Percentiles rank a stretch among this genome's conserved stretches.
These are phyloP conservation scores for Pachyramphus minor DNA, from an alignment of 2,113 vertebrate species.

Conservation along the genomic window DNA sequence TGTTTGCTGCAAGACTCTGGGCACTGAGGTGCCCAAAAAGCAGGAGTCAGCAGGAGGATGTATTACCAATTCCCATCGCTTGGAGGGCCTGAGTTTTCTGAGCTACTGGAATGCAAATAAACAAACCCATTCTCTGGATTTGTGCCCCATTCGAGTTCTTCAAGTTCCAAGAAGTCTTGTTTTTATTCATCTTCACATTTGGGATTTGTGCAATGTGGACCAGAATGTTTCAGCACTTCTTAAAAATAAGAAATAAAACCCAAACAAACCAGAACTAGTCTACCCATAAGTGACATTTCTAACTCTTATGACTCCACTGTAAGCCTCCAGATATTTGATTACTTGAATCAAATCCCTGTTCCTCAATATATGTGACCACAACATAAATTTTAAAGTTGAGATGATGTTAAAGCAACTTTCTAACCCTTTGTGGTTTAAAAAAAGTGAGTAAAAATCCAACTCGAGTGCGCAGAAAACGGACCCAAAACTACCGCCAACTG, in stretches of 20 bases:
- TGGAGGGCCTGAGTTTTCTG: constrained; percentile 15
- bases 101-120: constrained; percentile 55
- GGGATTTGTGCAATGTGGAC: constrained; percentile 56
- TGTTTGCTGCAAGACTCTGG: neutral
- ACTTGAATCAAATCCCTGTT: constrained; percentile 15
- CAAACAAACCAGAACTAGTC: constrained; percentile 37
- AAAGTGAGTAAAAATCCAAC: neutral
- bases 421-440: constrained; percentile 33
- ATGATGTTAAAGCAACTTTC: constrained; percentile 47
- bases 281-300: neutral
- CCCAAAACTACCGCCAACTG: neutral
- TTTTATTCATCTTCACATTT: constrained; percentile 37
- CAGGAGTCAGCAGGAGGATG: neutral
- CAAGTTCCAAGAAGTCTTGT: constrained; percentile 60
- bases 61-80: constrained; percentile 29
- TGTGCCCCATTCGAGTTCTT: constrained; percentile 21
- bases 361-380: constrained; percentile 31
- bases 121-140: constrained; percentile 49
- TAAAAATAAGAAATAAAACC: constrained; percentile 46
- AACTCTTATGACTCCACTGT: neutral
- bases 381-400: constrained; percentile 44
- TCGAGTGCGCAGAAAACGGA: neutral
- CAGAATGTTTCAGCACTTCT: constrained; percentile 45
- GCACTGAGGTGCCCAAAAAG: neutral
- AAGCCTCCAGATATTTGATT: constrained; percentile 16